Percentiles rank a stretch among this genome's conserved stretches.
Evolutionary conservation across 2,888 invertebrate genomes (phyloP).

Genomic region (Platypus cylindrus): DNA sequence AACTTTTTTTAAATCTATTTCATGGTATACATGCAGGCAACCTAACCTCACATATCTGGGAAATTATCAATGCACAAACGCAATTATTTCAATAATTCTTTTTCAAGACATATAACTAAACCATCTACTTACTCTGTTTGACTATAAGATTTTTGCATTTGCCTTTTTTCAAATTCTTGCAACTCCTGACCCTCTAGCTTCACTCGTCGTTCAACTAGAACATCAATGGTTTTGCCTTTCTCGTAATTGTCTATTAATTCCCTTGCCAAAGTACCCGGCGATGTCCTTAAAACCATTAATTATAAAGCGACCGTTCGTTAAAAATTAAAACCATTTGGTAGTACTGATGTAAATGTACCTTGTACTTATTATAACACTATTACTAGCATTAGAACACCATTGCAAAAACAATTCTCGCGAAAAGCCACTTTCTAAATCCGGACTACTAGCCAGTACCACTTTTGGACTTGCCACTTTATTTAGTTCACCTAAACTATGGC

Average conservation of each 20-base stretch:
- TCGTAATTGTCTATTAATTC: constrained; percentile 63
- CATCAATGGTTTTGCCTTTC: constrained; percentile 56
- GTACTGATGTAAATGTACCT: constrained; percentile 35
- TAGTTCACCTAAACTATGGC: constrained; percentile 83
- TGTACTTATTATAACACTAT: constrained; percentile 88
- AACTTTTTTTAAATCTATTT: no score
- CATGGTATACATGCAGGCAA: no score
- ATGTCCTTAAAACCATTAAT: constrained; percentile 42
- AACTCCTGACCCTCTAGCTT: constrained; percentile 66
- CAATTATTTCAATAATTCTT: constrained; percentile 1
- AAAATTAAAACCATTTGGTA: neutral
- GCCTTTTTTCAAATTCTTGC: constrained; percentile 56
- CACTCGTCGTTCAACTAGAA: constrained; percentile 56
- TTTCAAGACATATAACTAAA: constrained; percentile 24
- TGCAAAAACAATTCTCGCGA: constrained; percentile 86
- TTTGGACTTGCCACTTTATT: constrained; percentile 79
- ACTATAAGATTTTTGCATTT: neutral
- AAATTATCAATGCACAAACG: no score
- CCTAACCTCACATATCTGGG: no score
- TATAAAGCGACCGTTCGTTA: no score
- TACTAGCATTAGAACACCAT: constrained; percentile 86
- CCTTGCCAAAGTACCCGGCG: constrained; percentile 68
- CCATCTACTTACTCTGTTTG: constrained; percentile 31
- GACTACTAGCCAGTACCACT: constrained; percentile 88
- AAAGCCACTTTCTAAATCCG: constrained; percentile 92